Evolutionary conservation across 2,113 vertebrate genomes (phyloP).

Genomic region (Brachyhypopomus occidentalis): DNA sequence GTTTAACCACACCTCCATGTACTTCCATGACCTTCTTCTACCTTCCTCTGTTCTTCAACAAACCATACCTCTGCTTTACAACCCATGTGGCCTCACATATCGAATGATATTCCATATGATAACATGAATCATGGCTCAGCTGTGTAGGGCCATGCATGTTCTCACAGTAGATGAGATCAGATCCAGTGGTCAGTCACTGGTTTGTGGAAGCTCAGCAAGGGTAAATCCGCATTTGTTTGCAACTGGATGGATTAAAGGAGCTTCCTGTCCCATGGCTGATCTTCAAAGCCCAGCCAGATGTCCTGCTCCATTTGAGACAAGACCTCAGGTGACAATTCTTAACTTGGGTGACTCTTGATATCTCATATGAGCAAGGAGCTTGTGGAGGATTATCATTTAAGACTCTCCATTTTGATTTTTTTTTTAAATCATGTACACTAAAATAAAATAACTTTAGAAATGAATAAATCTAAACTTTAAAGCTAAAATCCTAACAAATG

Average conservation of each 20-base stretch:
- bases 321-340: constrained; percentile 70
- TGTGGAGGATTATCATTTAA: constrained; percentile 7
- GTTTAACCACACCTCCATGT: constrained; percentile 27
- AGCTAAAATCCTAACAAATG: no score
- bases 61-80: not conserved
- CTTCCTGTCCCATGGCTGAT: constrained; percentile 76
- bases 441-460: no score
- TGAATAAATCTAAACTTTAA: no score
- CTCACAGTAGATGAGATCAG: not conserved
- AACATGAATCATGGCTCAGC: no score
- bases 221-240: constrained; percentile 47
- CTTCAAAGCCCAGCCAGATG: constrained; percentile 75
- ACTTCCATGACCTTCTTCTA: constrained; percentile 12
- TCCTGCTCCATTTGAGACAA: constrained; percentile 65
- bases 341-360: constrained; percentile 60
- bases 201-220: constrained; percentile 9
- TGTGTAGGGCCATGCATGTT: no score
- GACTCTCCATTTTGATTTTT: not conserved
- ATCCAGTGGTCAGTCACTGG: constrained; percentile 7
- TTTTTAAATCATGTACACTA: no score
- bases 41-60: not conserved
- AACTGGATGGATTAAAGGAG: constrained; percentile 69
- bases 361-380: constrained; percentile 48
- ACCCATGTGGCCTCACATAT: constrained; percentile 8
- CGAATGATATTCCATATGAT: not conserved